Evolutionary conservation across 1,140 invertebrate species (phyloP).

Genomic region (Vollenhovia emeryi): DNA sequence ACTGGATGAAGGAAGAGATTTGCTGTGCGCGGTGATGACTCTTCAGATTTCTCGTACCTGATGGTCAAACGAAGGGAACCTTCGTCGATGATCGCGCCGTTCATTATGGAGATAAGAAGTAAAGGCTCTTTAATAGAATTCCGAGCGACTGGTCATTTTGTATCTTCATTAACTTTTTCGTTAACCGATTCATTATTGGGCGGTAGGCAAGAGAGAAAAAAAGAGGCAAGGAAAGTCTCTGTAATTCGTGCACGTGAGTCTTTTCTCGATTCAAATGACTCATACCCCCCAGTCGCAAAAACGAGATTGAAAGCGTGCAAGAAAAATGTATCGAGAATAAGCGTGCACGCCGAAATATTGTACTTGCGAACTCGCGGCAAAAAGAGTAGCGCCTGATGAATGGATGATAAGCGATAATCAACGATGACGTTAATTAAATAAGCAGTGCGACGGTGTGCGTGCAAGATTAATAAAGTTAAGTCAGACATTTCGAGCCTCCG

Average conservation of each 20-base stretch:
- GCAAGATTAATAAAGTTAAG: not conserved
- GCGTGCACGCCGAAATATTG: slow-evolving; percentile 32
- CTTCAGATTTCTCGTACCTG: slow-evolving; percentile 70
- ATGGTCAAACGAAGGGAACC: slow-evolving; percentile 51
- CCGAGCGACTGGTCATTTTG: slow-evolving; percentile 45
- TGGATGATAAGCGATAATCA: slow-evolving; percentile 46
- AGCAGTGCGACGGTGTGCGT: not conserved
- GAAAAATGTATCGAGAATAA: slow-evolving; percentile 34
- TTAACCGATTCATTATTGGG: slow-evolving; percentile 57
- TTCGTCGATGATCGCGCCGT: slow-evolving; percentile 64
- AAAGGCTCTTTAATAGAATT: slow-evolving; percentile 70
- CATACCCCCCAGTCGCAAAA: slow-evolving; percentile 40
- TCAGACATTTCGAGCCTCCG: not conserved
- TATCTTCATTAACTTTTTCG: slow-evolving; percentile 58
- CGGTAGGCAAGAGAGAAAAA: not conserved
- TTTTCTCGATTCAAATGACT: slow-evolving; percentile 55
- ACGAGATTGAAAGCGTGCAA: slow-evolving; percentile 47
- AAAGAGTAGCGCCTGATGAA: slow-evolving; percentile 16
- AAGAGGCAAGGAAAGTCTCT: not conserved
- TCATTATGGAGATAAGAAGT: slow-evolving; percentile 68
- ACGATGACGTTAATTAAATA: slow-evolving; percentile 53
- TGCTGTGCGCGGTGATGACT: slow-evolving; percentile 70
- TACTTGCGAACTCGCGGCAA: slow-evolving; percentile 26
- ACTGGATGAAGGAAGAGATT: slow-evolving; percentile 25
- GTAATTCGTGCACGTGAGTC: slow-evolving; percentile 26